These are phyloP conservation scores for Anarhynchus alexandrinus DNA, from an alignment of 2,113 vertebrate species.

Conservation along the genomic window DNA sequence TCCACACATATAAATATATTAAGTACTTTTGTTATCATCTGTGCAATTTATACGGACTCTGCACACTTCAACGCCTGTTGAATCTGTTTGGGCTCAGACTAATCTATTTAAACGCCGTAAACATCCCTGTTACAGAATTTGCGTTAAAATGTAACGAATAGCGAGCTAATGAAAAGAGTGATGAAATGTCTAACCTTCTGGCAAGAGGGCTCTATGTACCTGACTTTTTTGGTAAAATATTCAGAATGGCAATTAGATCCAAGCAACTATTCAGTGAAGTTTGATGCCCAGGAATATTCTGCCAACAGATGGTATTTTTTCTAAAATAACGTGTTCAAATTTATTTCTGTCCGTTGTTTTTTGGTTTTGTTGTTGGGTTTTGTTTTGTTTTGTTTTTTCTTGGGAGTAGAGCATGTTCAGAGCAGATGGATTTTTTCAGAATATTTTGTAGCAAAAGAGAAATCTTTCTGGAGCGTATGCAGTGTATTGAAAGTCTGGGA, in stretches of 20 bases:
- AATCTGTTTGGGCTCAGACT: background rate
- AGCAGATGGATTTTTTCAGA: background rate
- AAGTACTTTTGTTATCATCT: background rate
- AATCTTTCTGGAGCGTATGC: background rate
- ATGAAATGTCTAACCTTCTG: background rate
- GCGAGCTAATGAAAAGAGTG: background rate
- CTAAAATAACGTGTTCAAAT: background rate
- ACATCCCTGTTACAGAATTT: background rate
- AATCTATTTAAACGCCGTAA: background rate
- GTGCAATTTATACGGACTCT: background rate
- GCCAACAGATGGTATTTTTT: constrained; percentile 1
- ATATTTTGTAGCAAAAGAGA: background rate
- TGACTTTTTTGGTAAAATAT: background rate
- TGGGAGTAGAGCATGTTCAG: background rate
- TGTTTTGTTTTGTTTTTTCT: background rate
- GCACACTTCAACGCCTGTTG: background rate
- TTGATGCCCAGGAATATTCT: background rate
- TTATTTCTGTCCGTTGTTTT: background rate
- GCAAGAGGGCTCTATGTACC: background rate
- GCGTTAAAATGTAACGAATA: background rate
- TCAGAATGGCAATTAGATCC: background rate
- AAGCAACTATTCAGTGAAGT: background rate
- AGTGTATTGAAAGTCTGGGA: background rate
- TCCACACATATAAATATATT: background rate
- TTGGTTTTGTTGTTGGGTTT: background rate